A percentile compares a stretch with the other conserved stretches of the same genome.
These are phyloP conservation scores for Anarsia innoxiella DNA, from an alignment of 2,888 invertebrate species.

Conservation along the genomic window DNA sequence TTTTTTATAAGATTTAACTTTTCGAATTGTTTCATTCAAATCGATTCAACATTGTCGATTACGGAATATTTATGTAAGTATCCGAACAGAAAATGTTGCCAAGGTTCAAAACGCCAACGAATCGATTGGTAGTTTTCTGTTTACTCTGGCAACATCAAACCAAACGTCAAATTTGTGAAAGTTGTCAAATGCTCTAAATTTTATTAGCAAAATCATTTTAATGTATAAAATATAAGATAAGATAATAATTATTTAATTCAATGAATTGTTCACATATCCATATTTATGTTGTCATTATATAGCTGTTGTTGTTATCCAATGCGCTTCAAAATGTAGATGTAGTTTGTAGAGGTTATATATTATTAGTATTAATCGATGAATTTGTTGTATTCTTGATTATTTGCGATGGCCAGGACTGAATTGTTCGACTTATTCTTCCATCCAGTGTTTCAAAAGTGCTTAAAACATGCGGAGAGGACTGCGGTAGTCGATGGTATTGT, in stretches of 20 bases:
- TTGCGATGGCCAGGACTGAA: conserved; percentile 67
- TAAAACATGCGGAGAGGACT: conserved; percentile 69
- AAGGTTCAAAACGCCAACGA: too few species aligned
- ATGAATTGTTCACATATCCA: too few species aligned
- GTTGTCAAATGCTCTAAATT: conserved; percentile 54
- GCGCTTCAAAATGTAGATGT: conserved; percentile 31
- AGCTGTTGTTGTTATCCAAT: conserved; percentile 5
- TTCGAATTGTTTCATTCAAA: too few species aligned
- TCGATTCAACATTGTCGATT: too few species aligned
- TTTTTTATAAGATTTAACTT: too few species aligned
- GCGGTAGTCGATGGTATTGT: too few species aligned
- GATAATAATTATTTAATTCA: too few species aligned
- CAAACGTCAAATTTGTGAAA: conserved; percentile 46
- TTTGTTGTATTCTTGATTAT: conserved; percentile 33
- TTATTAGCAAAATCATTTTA: too few species aligned
- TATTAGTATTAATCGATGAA: conserved; percentile 49
- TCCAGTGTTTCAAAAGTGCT: conserved; percentile 72
- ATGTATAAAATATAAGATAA: too few species aligned
- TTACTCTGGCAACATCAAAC: conserved; percentile 34
- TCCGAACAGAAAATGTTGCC: too few species aligned
- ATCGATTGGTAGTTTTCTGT: too few species aligned
- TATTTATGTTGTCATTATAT: conserved; percentile 13
- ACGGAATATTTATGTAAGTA: too few species aligned
- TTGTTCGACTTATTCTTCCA: conserved; percentile 72
- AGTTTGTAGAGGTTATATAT: conserved; percentile 56